Percentiles rank a stretch among this genome's conserved stretches.
These are phyloP conservation scores for Trididemnum nubilum DNA, from an alignment of 23 tunicate genomes.

Conservation along the genomic window DNA sequence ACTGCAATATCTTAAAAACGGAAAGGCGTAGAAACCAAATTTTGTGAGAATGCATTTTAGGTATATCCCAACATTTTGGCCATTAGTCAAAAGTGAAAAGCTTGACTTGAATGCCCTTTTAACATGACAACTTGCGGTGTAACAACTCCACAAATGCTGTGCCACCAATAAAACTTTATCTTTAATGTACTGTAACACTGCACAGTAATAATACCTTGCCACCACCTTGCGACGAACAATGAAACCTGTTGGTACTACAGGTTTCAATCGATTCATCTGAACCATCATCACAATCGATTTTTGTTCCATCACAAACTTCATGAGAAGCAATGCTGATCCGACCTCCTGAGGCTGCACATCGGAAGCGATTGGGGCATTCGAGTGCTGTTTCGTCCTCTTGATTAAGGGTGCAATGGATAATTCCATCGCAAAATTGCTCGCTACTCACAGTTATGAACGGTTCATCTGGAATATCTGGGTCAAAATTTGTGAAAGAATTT, in stretches of 20 bases:
- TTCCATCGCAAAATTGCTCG: constrained; percentile 13
- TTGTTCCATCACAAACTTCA: constrained; percentile 24
- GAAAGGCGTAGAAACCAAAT: too few species aligned
- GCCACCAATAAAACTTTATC: neutral
- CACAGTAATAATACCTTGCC: constrained; percentile 2
- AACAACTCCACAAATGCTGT: neutral
- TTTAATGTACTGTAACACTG: neutral
- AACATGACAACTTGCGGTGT: neutral
- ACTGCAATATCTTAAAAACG: too few species aligned
- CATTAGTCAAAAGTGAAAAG: too few species aligned
- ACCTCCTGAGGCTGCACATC: neutral
- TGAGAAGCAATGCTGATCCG: constrained; percentile 9
- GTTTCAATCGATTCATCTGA: constrained; percentile 4
- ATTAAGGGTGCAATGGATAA: neutral
- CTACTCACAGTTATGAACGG: neutral
- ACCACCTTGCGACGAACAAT: neutral
- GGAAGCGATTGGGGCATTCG: neutral
- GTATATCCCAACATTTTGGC: too few species aligned
- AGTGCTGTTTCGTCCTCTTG: neutral
- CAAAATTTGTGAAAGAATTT: too few species aligned
- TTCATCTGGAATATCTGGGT: too few species aligned
- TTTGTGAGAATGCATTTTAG: too few species aligned
- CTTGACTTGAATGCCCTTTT: too few species aligned
- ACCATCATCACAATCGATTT: constrained; percentile 24
- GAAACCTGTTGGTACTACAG: constrained; percentile 6